phyloP scores from a whole-genome alignment of 2,888 invertebrate species.

The Taphrorychus bicolor region DNA sequence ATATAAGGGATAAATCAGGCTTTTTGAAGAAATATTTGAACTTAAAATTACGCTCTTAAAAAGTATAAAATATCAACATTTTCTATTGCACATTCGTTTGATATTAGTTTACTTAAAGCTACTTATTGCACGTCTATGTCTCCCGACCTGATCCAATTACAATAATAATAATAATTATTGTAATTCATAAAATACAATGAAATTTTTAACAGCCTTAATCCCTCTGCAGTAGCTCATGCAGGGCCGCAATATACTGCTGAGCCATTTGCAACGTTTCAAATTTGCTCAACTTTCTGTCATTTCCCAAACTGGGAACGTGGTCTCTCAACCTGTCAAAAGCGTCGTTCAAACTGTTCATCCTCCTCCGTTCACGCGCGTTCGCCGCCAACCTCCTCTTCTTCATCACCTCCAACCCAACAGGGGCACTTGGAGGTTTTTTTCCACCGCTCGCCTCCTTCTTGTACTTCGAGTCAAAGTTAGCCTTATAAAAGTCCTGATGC shows the following conservation, averaged over 20 bases:
- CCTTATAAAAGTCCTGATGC: conserved; percentile 35
- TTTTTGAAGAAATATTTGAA: neutral
- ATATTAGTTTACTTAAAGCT: conserved; percentile 41
- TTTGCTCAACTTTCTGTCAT: conserved; percentile 75
- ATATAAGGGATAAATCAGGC: neutral
- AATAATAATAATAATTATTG: conserved; percentile 15
- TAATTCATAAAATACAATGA: conserved; percentile 31
- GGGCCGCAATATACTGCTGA: conserved; percentile 74
- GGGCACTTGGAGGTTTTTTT: conserved; percentile 21
- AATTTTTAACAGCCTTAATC: conserved; percentile 47
- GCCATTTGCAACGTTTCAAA: conserved; percentile 82
- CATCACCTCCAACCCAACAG: conserved; percentile 57
- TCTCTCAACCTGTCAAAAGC: conserved; percentile 75
- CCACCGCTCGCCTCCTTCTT: conserved; percentile 11
- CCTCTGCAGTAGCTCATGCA: conserved; percentile 67
- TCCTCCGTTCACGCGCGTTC: conserved; percentile 74
- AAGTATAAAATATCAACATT: conserved; percentile 44
- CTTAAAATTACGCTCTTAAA: neutral
- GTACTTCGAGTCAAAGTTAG: conserved; percentile 18
- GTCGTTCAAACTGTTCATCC: conserved; percentile 77
- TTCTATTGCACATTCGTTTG: conserved; percentile 45
- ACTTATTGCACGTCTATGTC: conserved; percentile 45
- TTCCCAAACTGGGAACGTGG: conserved; percentile 74
- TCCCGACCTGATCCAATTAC: conserved; percentile 46
- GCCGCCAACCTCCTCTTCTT: conserved; percentile 72